Percentiles rank a stretch among this genome's conserved stretches.
Conservation (phyloP, 2,888 invertebrate species). For the Synergus japonicus region DNA sequence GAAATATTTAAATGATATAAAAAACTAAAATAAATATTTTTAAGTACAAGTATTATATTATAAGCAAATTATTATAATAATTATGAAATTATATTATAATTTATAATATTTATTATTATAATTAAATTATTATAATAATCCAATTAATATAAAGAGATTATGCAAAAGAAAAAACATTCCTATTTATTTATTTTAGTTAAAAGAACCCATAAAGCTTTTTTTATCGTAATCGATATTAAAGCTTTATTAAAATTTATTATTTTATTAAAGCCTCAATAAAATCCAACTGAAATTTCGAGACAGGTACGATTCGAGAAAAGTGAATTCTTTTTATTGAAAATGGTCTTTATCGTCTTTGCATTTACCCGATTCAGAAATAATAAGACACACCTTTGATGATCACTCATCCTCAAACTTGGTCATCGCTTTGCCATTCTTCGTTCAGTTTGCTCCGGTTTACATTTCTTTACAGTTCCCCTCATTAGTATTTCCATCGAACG, state of each 20-base stretch:
- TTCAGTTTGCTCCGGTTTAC: conserved; percentile 45
- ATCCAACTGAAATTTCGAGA: neutral
- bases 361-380: neutral
- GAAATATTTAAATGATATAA: conserved; percentile 18
- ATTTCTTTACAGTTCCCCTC: conserved; percentile 79
- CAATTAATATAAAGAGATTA: too few species aligned
- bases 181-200: too few species aligned
- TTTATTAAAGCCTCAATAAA: neutral
- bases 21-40: neutral
- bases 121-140: too few species aligned
- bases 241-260: too few species aligned
- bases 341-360: neutral
- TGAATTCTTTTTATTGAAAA: neutral
- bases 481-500: conserved; percentile 71
- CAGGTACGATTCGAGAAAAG: neutral
- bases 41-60: neutral
- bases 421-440: conserved; percentile 13
- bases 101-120: too few species aligned
- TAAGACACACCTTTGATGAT: conserved; percentile 15
- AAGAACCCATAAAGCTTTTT: too few species aligned
- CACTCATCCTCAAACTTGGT: conserved; percentile 16
- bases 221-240: too few species aligned
- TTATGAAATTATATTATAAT: neutral
- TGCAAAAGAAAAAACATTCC: too few species aligned
- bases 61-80: neutral